phyloP scores from a whole-genome alignment of 2,797 vertebrate genomes.

The Gadopsis marmoratus region DNA sequence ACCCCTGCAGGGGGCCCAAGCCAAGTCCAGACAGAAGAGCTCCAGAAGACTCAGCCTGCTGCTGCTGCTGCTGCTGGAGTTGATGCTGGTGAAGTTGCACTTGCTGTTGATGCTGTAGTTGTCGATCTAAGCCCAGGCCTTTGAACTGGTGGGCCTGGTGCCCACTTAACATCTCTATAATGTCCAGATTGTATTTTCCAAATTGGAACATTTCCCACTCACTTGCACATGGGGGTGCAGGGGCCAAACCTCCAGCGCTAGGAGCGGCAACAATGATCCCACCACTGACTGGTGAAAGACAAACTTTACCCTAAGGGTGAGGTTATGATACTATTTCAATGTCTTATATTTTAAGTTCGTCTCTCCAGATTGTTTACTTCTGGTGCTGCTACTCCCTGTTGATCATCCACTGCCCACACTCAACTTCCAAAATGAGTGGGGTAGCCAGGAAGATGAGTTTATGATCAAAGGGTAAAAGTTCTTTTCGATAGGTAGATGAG shows the following conservation, averaged over 20 bases:
- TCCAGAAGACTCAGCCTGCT: slow-evolving; percentile 88
- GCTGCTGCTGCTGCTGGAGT: slow-evolving; percentile 88
- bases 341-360: slow-evolving; percentile 71
- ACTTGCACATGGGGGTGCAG: slow-evolving; percentile 86
- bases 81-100: slow-evolving; percentile 90
- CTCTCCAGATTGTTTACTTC: slow-evolving; percentile 73
- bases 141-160: slow-evolving; percentile 90
- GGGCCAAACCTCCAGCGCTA: slow-evolving; percentile 84
- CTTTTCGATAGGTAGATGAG: slow-evolving; percentile 66
- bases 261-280: slow-evolving; percentile 80
- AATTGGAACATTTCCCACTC: slow-evolving; percentile 92
- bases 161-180: slow-evolving; percentile 92
- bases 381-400: slow-evolving; percentile 77
- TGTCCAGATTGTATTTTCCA: slow-evolving; percentile 92
- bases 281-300: slow-evolving; percentile 74
- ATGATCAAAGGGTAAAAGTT: slow-evolving; percentile 64
- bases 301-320: slow-evolving; percentile 73
- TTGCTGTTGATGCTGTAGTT: slow-evolving; percentile 90
- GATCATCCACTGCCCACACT: slow-evolving; percentile 80
- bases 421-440: slow-evolving; percentile 81
- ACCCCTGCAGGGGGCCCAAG: slow-evolving; percentile 88
- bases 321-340: slow-evolving; percentile 65
- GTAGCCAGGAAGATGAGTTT: slow-evolving; percentile 66
- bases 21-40: slow-evolving; percentile 90
- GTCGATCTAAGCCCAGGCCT: slow-evolving; percentile 90